These are phyloP conservation scores for Synanthedon tipuliformis DNA, from an alignment of 2,888 invertebrate genomes.

Conservation along the genomic window DNA sequence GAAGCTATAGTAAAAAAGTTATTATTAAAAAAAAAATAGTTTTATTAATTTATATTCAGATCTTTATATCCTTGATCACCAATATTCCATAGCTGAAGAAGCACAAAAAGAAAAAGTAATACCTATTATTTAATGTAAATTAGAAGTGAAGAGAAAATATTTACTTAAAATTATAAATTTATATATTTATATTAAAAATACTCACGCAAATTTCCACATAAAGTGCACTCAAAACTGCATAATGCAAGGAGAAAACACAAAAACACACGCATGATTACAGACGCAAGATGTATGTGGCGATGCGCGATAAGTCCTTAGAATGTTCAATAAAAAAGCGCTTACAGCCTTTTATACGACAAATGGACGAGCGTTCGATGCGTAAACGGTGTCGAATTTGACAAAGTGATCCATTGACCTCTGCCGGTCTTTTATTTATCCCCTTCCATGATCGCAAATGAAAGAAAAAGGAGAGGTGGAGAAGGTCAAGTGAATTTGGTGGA, in stretches of 20 bases:
- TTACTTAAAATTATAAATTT: no score
- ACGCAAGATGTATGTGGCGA: conserved; percentile 3
- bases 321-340: no score
- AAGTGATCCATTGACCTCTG: not conserved
- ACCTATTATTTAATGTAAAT: no score
- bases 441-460: not conserved
- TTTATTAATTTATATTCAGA: not conserved
- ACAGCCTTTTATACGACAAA: conserved; percentile 22
- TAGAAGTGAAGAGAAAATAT: no score
- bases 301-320: not conserved
- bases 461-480: not conserved
- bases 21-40: no score
- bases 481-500: not conserved
- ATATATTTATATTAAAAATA: conserved; percentile 8
- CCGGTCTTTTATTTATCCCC: not conserved
- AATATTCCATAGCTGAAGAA: no score
- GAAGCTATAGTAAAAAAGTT: no score
- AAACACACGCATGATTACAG: conserved; percentile 30
- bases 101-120: no score
- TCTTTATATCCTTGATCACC: no score
- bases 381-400: not conserved
- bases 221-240: conserved; percentile 17
- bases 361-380: not conserved
- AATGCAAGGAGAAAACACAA: conserved; percentile 25
- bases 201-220: conserved; percentile 43